Evolutionary conservation across 2,888 invertebrate species (phyloP).

Genomic region (Thecocarcelia acutangulata): DNA sequence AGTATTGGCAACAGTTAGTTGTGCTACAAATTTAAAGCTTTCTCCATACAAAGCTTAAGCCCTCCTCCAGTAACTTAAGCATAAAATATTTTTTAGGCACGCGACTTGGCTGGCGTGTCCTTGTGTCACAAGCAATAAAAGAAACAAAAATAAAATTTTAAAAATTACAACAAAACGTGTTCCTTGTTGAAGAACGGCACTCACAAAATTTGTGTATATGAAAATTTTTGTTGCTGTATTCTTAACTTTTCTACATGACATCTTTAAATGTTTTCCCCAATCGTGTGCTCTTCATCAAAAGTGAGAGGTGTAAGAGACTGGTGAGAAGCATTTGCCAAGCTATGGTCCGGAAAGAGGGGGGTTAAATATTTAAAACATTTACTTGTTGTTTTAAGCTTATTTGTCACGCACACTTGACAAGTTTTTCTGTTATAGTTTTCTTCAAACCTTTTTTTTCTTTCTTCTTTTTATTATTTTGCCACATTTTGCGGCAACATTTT

Average conservation of each 20-base stretch:
- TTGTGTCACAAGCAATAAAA: conserved; percentile 57
- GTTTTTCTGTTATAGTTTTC: conserved; percentile 33
- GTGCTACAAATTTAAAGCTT: not conserved
- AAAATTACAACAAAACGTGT: conserved; percentile 32
- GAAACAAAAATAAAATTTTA: conserved; percentile 14
- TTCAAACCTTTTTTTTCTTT: not conserved
- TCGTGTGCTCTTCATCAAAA: not conserved
- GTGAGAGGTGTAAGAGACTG: not conserved
- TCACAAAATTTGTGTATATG: conserved; percentile 35
- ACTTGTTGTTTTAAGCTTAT: conserved; percentile 54
- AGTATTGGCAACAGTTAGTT: conserved; percentile 50
- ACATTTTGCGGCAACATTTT: conserved; percentile 56
- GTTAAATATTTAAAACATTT: conserved; percentile 41
- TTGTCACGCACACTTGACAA: conserved; percentile 66
- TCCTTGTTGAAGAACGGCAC: not conserved
- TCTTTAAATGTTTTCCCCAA: conserved; percentile 40
- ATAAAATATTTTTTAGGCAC: conserved; percentile 58
- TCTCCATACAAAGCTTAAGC: not conserved
- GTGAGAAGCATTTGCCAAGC: too few relatives aligned
- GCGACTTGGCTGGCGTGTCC: conserved; percentile 49
- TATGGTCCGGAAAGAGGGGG: not conserved
- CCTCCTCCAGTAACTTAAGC: conserved; percentile 25
- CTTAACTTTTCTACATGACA: conserved; percentile 15
- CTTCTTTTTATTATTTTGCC: conserved; percentile 18
- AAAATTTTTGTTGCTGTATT: conserved; percentile 12